A percentile compares a stretch with the other conserved stretches of the same genome.
These are phyloP conservation scores for Upupa epops DNA, from an alignment of 2,113 vertebrate genomes.

Conservation along the genomic window DNA sequence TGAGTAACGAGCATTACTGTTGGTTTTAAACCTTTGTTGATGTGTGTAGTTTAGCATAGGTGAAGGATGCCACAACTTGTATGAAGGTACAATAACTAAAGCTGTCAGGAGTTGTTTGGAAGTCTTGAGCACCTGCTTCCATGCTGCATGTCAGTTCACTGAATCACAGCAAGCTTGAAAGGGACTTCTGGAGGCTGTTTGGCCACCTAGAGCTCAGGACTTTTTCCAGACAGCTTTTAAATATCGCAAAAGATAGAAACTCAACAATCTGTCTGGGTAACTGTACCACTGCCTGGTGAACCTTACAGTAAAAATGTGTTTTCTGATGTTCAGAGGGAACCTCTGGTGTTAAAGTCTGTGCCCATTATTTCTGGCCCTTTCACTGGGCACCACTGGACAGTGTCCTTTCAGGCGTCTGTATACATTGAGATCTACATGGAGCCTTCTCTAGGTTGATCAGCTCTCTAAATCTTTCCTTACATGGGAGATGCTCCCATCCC, in stretches of 20 bases:
- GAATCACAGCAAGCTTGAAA: background rate
- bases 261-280: background rate
- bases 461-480: background rate
- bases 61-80: background rate
- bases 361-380: background rate
- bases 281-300: accelerated
- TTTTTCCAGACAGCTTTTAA: background rate
- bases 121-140: background rate
- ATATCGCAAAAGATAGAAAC: background rate
- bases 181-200: too few species aligned
- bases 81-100: background rate
- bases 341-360: background rate
- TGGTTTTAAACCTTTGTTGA: background rate
- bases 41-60: background rate
- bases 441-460: background rate
- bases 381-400: background rate
- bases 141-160: background rate
- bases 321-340: background rate
- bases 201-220: background rate
- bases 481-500: background rate
- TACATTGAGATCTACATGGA: background rate
- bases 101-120: background rate
- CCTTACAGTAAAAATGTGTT: background rate
- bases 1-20: background rate
- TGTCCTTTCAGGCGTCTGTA: background rate